Evolutionary conservation across 2,113 vertebrate genomes (phyloP).

Genomic region (Micronisus gabar): DNA sequence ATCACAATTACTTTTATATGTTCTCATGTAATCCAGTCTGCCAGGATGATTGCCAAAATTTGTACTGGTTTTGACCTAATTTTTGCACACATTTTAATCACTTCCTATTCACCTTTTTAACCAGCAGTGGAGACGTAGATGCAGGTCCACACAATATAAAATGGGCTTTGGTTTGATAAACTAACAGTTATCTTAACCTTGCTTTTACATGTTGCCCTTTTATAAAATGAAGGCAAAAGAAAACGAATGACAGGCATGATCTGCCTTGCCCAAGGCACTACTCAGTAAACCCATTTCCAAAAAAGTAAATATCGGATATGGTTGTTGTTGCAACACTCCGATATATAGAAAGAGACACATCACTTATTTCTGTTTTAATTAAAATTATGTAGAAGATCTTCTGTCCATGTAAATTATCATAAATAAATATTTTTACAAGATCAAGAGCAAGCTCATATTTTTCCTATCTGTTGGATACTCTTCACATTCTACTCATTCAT

Average conservation of each 20-base stretch:
- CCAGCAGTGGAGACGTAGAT: background rate
- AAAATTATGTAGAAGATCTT: background rate
- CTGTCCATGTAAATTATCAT: background rate
- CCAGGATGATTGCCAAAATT: background rate
- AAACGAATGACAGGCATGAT: background rate
- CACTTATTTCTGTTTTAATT: background rate
- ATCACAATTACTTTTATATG: background rate
- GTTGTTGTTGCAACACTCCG: background rate
- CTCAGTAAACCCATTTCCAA: background rate
- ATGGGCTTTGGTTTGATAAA: background rate
- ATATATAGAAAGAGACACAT: background rate
- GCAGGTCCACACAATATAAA: background rate
- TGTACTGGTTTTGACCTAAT: background rate
- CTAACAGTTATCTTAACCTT: background rate
- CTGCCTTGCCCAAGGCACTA: background rate
- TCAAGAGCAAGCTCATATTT: background rate
- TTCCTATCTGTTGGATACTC: background rate
- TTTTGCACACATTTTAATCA: background rate
- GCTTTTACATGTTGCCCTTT: background rate
- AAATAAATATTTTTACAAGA: conserved; percentile 12
- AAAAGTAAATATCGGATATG: background rate
- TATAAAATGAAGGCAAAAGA: background rate
- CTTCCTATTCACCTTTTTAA: background rate
- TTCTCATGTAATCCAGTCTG: background rate
- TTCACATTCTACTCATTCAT: background rate